Evolutionary conservation across 2,888 invertebrate species (phyloP).

Genomic region (Amphipoea oculea): DNA sequence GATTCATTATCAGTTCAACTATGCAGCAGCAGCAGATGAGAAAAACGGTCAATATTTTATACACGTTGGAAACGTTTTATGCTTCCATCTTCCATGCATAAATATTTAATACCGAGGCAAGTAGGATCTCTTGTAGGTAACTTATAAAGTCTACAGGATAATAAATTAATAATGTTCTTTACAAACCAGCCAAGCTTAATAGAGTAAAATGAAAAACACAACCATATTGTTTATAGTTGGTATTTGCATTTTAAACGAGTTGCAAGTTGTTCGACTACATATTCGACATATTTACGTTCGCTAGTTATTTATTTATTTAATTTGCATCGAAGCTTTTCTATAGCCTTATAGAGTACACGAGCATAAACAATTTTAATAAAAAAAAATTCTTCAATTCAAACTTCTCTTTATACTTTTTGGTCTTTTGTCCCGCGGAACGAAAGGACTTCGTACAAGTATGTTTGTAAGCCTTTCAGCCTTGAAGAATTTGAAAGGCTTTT

Average conservation of each 20-base stretch:
- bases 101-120: not conserved
- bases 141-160: conserved; percentile 19
- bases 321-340: conserved; percentile 11
- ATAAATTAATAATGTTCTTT: conserved; percentile 19
- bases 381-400: not conserved
- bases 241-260: conserved; percentile 47
- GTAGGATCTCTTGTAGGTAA: not conserved
- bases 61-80: conserved; percentile 10
- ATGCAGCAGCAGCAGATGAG: not conserved
- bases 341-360: not conserved
- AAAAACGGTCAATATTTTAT: not conserved
- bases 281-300: conserved; percentile 29
- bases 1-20: not conserved
- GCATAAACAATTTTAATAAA: not conserved
- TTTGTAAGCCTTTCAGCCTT: conserved; percentile 16
- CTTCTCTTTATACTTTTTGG: not conserved
- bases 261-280: conserved; percentile 36
- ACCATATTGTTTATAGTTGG: conserved; percentile 50
- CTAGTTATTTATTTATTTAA: conserved; percentile 25
- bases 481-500: not conserved
- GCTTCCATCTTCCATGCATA: not conserved
- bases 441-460: not conserved
- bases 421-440: not conserved
- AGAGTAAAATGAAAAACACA: conserved; percentile 22
- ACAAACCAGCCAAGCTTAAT: conserved; percentile 7